Percentiles rank a stretch among this genome's conserved stretches.
Evolutionary conservation across 2,113 vertebrate genomes (phyloP).

Genomic region (Gracilinanus agilis): DNA sequence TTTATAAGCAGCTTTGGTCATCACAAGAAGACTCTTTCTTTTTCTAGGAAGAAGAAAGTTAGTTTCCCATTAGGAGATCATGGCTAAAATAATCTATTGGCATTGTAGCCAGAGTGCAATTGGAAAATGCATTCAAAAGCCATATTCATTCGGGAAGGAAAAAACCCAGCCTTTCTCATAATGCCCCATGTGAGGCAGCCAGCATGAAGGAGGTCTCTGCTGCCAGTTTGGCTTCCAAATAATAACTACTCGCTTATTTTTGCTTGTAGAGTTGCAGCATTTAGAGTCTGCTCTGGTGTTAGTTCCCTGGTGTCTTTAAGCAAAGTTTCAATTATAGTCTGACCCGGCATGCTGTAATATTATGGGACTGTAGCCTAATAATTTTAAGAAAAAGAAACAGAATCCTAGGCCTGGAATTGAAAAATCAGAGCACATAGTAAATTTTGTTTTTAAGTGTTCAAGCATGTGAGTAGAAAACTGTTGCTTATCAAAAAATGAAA

Average conservation of each 20-base stretch:
- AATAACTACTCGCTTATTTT: conserved; percentile 75
- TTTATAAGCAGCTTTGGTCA: conserved; percentile 80
- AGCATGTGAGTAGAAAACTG: conserved; percentile 22
- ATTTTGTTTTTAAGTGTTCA: conserved; percentile 10
- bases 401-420: background rate
- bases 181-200: conserved; percentile 79
- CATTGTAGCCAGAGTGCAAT: conserved; percentile 80
- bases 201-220: conserved; percentile 78
- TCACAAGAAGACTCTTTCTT: conserved; percentile 80
- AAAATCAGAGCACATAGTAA: background rate
- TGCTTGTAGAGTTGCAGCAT: conserved; percentile 61
- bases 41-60: conserved; percentile 81
- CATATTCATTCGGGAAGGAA: conserved; percentile 81
- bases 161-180: conserved; percentile 81
- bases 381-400: conserved; percentile 47
- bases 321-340: conserved; percentile 38
- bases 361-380: conserved; percentile 9
- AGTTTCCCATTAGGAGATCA: conserved; percentile 84
- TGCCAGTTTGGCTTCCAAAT: conserved; percentile 76
- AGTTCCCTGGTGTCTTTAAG: conserved; percentile 39
- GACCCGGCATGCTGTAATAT: conserved; percentile 11
- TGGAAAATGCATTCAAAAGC: conserved; percentile 83
- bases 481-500: conserved; percentile 10
- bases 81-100: conserved; percentile 76
- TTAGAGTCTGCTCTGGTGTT: conserved; percentile 56